These are phyloP conservation scores for Tachuris rubrigastra DNA, from an alignment of 2,113 vertebrate genomes.

Conservation along the genomic window DNA sequence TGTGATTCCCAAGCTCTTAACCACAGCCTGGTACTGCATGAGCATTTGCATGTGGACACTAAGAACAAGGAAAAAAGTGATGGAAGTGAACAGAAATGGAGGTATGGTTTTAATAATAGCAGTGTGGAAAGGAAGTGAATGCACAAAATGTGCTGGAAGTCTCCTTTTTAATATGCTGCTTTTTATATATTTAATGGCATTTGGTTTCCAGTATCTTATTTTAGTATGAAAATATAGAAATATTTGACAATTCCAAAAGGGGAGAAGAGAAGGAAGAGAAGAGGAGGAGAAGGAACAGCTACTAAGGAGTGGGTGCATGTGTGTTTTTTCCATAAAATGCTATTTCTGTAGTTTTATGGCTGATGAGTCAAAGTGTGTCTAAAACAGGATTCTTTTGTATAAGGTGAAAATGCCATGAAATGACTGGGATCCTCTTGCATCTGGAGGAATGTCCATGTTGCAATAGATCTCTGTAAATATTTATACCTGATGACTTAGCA, in stretches of 20 bases:
- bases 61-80: not conserved
- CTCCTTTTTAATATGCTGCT: accelerated
- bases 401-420: constrained; percentile 20
- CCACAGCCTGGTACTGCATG: not conserved
- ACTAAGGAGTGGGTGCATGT: accelerated
- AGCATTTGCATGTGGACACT: not conserved
- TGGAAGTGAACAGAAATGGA: not conserved
- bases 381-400: not conserved
- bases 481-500: constrained; percentile 58
- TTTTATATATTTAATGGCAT: accelerated
- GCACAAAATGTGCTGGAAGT: not conserved
- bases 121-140: accelerated
- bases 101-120: not conserved
- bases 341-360: constrained; percentile 37
- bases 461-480: constrained; percentile 65
- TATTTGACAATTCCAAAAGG: not conserved
- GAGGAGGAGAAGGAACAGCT: not conserved
- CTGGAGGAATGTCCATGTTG: constrained; percentile 42
- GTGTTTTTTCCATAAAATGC: not conserved
- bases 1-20: not conserved
- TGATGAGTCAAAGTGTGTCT: not conserved
- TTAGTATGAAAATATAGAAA: not conserved
- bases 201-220: not conserved
- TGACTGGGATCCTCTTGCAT: constrained; percentile 4
- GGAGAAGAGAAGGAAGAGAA: not conserved